Base-by-base conservation (phyloP, 1,140 invertebrate species). In the Triops cancriformis region DNA sequence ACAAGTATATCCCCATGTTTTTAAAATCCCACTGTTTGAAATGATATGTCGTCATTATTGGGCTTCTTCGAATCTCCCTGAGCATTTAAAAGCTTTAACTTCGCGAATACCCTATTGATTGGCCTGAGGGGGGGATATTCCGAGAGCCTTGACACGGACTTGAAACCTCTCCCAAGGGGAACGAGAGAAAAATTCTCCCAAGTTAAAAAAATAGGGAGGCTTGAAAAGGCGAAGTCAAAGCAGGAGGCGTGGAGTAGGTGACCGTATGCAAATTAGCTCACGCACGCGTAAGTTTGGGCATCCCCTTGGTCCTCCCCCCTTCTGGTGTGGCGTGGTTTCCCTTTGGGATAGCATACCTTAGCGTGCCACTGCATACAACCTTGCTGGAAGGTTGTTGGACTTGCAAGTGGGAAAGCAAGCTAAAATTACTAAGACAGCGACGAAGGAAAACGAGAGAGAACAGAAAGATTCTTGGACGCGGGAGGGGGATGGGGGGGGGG, bases 341-440 rank as follows among this genome's bases (percentile, higher is more conserved):
- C 51, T 64, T 64, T 64, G 51, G 51, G 31, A 37, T 2, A 37
- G 31, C 31, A 64, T 23, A 64, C 18, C 51, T n/a, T 18, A 64
- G 51, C 51, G 18, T 64, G 51, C 51, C 51, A 64, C 0, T 18
- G n/a, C 51, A 64, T 64, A 64, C 51, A 64, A 64, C 51, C 51
- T 64, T 64, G 51, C 51, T 64, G 51, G 51, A 64, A 64, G 51
- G 51, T 64, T 64, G 51, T 64, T 64, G 51, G 51, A 64, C 9
- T 18, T 14, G n/a, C n/a, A 64, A 64, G 10, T n/a, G 3, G 51
- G 7, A 64, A 64, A 14, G 23, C 51, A 64, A 64, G 51, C n/a
- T 64, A 64, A 64, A 64, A 23, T 64, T 64, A 64, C 51, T 12
- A 64, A 45, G 43, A 45, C 43, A n/a, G 51, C 51, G 10, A 64